Base-by-base conservation (phyloP, 1,140 invertebrate genomes). In the Euura saliciscinereae region DNA sequence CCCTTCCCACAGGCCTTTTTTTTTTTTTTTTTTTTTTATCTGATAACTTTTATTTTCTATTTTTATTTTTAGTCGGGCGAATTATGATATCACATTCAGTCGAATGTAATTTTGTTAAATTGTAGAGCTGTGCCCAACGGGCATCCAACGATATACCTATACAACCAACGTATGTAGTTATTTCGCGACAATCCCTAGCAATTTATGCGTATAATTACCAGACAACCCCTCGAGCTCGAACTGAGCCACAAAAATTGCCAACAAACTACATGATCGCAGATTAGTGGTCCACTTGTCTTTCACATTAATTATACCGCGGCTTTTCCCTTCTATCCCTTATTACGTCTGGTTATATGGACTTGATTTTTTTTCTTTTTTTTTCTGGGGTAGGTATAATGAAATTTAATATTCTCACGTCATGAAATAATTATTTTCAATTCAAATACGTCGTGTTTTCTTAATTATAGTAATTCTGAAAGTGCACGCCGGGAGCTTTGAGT, bases 131-230 rank as follows among this genome's bases (percentile, higher is more conserved):
- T 28, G 28, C 28, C 28, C 28, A 28, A 28, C 28, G 28, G 28
- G 28, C 28, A 28, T 28, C 28, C 28, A 28, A 28, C 51, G 43
- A 44, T 45, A 68, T 46, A 69, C 72, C 72, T 75, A 76, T 77
- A 59, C 77, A 72, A 77, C 70, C 43, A 74, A 71, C 66, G 71
- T 69, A 45, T 72, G 74, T 76, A 71, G 77, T 74, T 78, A 78
- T 69, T 70, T 66, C 68, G 74, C 71, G 68, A 74, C 77, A 75
- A 74, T 28, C 77, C 75, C 78, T 77, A 72, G 71, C 69, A 82
- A 78, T 83, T 83, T 80, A 83, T 79, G 74, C 73, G 76, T 70
- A 75, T 80, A 79, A 82, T 83, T 82, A 80, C 74, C 69, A 76
- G 71, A 72, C 75, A 77, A 77, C 51, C 51, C 10, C 8, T n/a